These are phyloP conservation scores for Lymantria monacha DNA, from an alignment of 2,888 invertebrate genomes.

Conservation along the genomic window DNA sequence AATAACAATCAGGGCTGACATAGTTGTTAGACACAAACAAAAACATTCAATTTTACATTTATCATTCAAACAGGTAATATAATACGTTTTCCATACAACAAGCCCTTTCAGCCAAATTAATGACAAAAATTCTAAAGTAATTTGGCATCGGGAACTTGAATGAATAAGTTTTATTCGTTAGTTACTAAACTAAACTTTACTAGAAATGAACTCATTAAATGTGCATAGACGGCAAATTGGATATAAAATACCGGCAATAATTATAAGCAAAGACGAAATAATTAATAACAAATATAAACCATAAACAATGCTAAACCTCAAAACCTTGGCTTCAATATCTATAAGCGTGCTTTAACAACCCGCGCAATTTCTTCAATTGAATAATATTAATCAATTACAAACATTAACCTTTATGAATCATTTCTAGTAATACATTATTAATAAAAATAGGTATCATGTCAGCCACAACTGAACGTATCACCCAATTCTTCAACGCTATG, in stretches of 20 bases:
- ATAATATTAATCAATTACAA: background rate
- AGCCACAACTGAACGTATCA: conserved; percentile 32
- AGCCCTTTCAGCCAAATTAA: background rate
- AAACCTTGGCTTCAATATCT: too few relatives aligned
- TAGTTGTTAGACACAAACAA: conserved; percentile 3
- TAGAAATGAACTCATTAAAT: conserved; percentile 20
- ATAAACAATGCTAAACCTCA: too few relatives aligned
- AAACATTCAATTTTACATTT: background rate
- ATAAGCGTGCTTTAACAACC: too few relatives aligned
- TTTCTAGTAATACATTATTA: conserved; percentile 23
- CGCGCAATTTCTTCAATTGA: too few relatives aligned
- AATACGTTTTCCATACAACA: background rate
- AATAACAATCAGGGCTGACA: background rate
- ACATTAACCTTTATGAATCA: background rate
- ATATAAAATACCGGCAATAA: background rate
- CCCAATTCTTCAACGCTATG: conserved; percentile 20
- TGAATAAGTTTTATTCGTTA: conserved; percentile 19
- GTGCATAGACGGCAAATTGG: too few relatives aligned
- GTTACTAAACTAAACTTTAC: conserved; percentile 19
- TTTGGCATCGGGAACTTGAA: background rate
- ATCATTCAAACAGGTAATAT: conserved; percentile 1
- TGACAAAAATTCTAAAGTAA: too few relatives aligned
- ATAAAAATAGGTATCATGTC: conserved; percentile 8
- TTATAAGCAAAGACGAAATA: background rate
- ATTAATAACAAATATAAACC: background rate